Percentiles rank a stretch among this genome's conserved stretches.
phyloP scores from a whole-genome alignment of 2,797 vertebrate species.

The Oreortyx pictus region DNA sequence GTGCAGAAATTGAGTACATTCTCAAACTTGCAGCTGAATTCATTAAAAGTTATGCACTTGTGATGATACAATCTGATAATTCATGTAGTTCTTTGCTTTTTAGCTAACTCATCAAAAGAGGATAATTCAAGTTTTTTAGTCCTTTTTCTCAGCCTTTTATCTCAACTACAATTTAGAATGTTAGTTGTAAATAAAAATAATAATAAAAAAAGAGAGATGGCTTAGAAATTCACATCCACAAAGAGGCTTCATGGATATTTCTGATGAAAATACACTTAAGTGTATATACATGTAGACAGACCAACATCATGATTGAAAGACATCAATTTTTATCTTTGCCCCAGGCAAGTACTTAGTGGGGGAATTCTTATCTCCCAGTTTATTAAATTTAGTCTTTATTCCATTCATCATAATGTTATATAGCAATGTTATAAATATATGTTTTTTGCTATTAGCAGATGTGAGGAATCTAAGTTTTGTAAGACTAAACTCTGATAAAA shows the following conservation, averaged over 20 bases:
- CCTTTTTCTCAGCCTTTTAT: neutral
- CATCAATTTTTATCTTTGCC: slow-evolving; percentile 16
- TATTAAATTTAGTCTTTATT: slow-evolving; percentile 43
- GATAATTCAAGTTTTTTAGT: neutral
- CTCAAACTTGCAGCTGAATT: neutral
- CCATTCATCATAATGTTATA: neutral
- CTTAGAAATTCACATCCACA: slow-evolving; percentile 12
- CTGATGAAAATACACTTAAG: slow-evolving; percentile 33
- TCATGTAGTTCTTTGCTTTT: slow-evolving; percentile 21
- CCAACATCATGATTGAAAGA: slow-evolving; percentile 5
- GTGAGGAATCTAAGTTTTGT: neutral
- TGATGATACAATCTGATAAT: neutral
- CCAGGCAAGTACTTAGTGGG: neutral
- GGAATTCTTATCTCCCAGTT: slow-evolving; percentile 18
- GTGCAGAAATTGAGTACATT: neutral
- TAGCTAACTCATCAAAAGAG: slow-evolving; percentile 17
- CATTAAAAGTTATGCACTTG: neutral
- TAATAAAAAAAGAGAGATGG: neutral
- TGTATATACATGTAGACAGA: neutral
- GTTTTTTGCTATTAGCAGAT: neutral
- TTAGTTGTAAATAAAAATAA: neutral
- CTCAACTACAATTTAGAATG: neutral
- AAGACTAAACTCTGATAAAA: neutral
- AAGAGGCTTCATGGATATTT: neutral
- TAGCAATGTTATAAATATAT: neutral